phyloP scores from a whole-genome alignment of 2,888 invertebrate genomes.

The Meta bourneti region DNA sequence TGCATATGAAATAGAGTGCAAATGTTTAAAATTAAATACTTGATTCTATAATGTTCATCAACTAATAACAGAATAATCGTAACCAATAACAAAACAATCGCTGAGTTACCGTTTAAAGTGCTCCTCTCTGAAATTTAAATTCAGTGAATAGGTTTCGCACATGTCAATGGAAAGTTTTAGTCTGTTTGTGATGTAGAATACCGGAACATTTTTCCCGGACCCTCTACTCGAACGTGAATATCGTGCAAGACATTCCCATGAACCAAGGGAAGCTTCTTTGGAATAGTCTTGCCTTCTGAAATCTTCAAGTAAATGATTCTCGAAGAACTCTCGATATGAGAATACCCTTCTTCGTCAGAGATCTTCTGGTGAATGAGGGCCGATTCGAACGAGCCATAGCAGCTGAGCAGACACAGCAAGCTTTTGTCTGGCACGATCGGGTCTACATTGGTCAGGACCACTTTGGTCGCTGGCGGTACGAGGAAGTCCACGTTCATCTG shows the following conservation, averaged over 20 bases:
- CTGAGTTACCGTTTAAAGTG: too few relatives aligned
- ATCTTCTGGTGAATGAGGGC: conserved; percentile 14
- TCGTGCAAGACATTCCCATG: neutral
- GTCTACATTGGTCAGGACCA: conserved; percentile 17
- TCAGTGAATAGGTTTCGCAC: too few relatives aligned
- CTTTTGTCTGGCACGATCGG: conserved; percentile 20
- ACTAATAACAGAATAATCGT: too few relatives aligned
- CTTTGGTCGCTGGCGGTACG: neutral
- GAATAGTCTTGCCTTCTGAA: conserved; percentile 1
- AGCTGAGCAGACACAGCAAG: neutral
- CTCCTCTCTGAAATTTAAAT: too few relatives aligned
- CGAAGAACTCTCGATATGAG: conserved; percentile 12
- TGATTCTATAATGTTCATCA: too few relatives aligned
- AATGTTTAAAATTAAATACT: too few relatives aligned
- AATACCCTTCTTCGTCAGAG: conserved; percentile 10
- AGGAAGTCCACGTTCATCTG: conserved; percentile 17
- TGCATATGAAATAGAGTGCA: too few relatives aligned
- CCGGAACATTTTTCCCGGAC: neutral
- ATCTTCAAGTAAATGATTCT: conserved; percentile 29
- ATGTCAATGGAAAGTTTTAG: too few relatives aligned
- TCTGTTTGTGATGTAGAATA: conserved; percentile 12
- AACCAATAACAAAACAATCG: too few relatives aligned
- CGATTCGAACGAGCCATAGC: conserved; percentile 20
- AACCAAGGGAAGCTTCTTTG: neutral
- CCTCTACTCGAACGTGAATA: neutral